Evolutionary conservation across 2,888 invertebrate species (phyloP).

Genomic region (Pristionchus entomophagus): DNA sequence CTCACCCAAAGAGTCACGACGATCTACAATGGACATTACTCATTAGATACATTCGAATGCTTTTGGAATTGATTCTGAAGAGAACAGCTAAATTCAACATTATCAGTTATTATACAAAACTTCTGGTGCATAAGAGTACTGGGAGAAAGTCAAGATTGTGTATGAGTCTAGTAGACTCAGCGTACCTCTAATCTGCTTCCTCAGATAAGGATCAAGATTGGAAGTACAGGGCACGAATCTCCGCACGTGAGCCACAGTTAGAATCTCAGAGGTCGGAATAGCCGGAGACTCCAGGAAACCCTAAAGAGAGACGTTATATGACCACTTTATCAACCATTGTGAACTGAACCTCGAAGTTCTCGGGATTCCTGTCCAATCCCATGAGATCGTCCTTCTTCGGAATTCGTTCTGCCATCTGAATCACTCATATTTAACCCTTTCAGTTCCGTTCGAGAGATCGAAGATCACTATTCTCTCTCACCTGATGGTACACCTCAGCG

Average conservation of each 20-base stretch:
- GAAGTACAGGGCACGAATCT: slow-evolving; percentile 98
- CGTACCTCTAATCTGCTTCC: slow-evolving; percentile 93
- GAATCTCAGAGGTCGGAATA: slow-evolving; percentile 65
- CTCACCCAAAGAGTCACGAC: slow-evolving; percentile 47
- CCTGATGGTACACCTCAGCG: slow-evolving; percentile 94
- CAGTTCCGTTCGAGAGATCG: background rate
- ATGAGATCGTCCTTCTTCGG: slow-evolving; percentile 62
- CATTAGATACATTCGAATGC: background rate
- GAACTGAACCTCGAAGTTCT: slow-evolving; percentile 60
- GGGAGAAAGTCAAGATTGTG: too few species aligned
- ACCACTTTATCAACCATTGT: too few species aligned
- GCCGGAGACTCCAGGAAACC: slow-evolving; percentile 61
- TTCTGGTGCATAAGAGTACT: too few species aligned
- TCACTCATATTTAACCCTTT: background rate
- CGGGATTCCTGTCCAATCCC: slow-evolving; percentile 69
- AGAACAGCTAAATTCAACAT: background rate
- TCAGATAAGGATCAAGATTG: slow-evolving; percentile 96
- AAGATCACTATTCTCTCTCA: slow-evolving; percentile 63
- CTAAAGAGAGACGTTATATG: background rate
- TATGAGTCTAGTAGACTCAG: background rate
- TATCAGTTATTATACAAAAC: too few species aligned
- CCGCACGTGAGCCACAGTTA: slow-evolving; percentile 82
- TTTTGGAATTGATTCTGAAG: background rate
- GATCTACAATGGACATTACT: background rate
- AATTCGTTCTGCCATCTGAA: slow-evolving; percentile 62